Evolutionary conservation across 2,797 vertebrate species (phyloP), one percentile per base, ranked within the genome.

Genomic region (Spinus pinus): DNA sequence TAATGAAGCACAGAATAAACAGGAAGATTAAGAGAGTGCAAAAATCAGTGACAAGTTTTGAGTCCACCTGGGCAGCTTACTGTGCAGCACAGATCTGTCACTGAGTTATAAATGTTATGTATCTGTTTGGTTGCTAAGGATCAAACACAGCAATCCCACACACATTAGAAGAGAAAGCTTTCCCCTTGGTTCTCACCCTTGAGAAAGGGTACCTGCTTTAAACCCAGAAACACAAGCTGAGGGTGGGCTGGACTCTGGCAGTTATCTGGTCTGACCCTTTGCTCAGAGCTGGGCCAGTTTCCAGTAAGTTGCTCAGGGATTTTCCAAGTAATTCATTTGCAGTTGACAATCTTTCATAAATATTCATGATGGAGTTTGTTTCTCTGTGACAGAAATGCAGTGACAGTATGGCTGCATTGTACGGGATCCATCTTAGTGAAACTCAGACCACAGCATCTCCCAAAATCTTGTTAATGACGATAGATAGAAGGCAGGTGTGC

Each of bases 1-100:
- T 98, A 98, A 98, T 97, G 97, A 98, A 98, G 97, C 97, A 93
- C 87, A 94, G 97, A 97, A 98, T 97, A 98, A 98, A 97, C 96
- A 98, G 96, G 94, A 97, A 97, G 97, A 98, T 98, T 97, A 98
- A 98, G 97, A 96, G 95, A 90, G 92, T 92, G 95, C 86, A 95
- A 92, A 97, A 97, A 95, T 79, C 95, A 83, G 95, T 97, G 96
- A 97, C 98, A 98, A 97, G 93, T 95, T 98, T 94, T 86, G 95
- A 92, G 96, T 94, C 96, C 95, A 96, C 96, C 94, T 97, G 81
- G 93, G 91, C 75, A 78, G 70, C 90, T 94, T 70, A 90, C 73
- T 58, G 86, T 50, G 69, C 93, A 91, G 96, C 95, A 95, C 89
- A 95, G 94, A 74, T 81, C 93, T 94, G 86, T 94, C 91, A 97